Evolutionary conservation across 2,888 invertebrate genomes (phyloP), one percentile per base, ranked within the genome.

Genomic region (Tethea ocularis): DNA sequence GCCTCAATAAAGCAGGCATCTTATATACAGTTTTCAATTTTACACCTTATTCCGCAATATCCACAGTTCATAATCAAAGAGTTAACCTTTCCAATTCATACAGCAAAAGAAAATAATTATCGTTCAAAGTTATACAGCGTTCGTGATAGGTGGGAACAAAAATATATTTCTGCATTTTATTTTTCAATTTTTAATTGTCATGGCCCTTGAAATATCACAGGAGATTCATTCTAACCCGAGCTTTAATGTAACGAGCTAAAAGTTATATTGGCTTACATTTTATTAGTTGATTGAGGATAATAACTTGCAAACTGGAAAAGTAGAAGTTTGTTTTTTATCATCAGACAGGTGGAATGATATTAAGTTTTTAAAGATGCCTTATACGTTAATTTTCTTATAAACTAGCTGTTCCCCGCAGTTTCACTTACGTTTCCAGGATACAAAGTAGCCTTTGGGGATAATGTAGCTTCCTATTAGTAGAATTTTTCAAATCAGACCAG

Each of bases 111-210:
- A 36, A 26, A 56, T 58, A 63, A 63, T 66, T 61, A 66, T 61
- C 60, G 56, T 61, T 60, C 63, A 67, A 67, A 67, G 46, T 46
- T 17, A 17, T 59, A 63, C 56, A 60, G 29, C 55, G 56, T 57
- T 57, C 56, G 56, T 55, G 51, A 61, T 54, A 57, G 55, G 60
- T 56, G 57, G 54, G 56, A 36, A 61, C 63, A 60, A 58, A 63
- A 55, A 64, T 68, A 10, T 57, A 66, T 61, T 52, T 54, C 57
- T 61, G 59, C 53, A 55, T 51, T 56, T 56, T 67, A 61, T 61
- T 64, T 59, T 64, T 57, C 53, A 61, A 64, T 61, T 68, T 57
- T 60, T 66, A 59, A 64, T 61, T 61, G 63, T 62, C 66, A 68
- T 63, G 60, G 53, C 41, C 57, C 51, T 58, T 60, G 66, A 61